Evolutionary conservation across 2,888 invertebrate genomes (phyloP), one percentile per base, ranked within the genome.

Genomic region (Lydus trimaculatus): DNA sequence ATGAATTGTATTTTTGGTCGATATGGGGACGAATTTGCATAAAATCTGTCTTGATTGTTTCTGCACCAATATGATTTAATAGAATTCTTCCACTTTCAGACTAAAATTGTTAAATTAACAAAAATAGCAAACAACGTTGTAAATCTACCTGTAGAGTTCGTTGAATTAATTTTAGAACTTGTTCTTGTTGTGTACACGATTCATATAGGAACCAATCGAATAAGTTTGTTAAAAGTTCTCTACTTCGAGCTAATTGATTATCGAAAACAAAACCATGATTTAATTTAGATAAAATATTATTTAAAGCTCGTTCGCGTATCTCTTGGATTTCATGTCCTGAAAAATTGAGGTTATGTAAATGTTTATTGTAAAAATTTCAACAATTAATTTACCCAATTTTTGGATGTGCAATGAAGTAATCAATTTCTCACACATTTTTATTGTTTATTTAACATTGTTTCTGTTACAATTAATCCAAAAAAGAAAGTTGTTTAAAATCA

Each of bases 141-240:
- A 63, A 36, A 65, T 67, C 78, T 85, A 91, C 91, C 85, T 89
- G 87, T 36, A 91, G 79, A 64, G 89, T 85, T 65, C 82, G 83
- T 62, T 88, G 83, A 59, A 92, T 84, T 67, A 91, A 84, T 64
- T 87, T 83, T 48, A 92, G 84, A 65, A 89, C 90, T 80, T 88
- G 87, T 69, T 85, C 85, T 78, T 90, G 89, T 66, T 89, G 83
- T 0, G 87, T 84, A 43, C 88, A 85, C 60, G 86, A 83, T 48
- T 89, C 86, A 65, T 86, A 87, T 61, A 88, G 81, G 80, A 92
- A 91, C 91, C 91, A 92, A 62, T 88, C 86, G 60, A 91, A 83
- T 31, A 92, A 82, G 70, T 88, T 88, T 62, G 87, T 84, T 25
- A 92, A 79, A 20, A 92, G 83, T 76, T 90, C 88, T 70, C 89